phyloP scores from a whole-genome alignment of 2,888 invertebrate species.

The Tethea ocularis region DNA sequence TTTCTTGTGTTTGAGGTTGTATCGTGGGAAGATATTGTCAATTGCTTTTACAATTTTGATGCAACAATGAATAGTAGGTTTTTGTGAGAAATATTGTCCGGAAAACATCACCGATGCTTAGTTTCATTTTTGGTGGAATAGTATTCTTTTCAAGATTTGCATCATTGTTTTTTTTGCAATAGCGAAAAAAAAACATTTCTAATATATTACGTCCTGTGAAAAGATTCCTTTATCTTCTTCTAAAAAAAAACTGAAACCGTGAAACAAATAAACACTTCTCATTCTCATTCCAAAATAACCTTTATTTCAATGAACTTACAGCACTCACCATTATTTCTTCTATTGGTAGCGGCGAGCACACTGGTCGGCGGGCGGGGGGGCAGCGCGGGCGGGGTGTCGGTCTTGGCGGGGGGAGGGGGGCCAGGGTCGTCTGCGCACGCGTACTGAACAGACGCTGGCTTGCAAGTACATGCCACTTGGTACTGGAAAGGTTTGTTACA shows the following conservation, averaged over 20 bases:
- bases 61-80: background rate
- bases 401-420: constrained; percentile 73
- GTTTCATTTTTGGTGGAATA: background rate
- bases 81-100: background rate
- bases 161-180: background rate
- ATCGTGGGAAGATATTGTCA: constrained; percentile 29
- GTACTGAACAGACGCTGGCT: constrained; percentile 73
- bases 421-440: constrained; percentile 76
- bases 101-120: background rate
- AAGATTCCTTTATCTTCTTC: too few relatives aligned
- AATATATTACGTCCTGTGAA: too few relatives aligned
- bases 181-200: background rate
- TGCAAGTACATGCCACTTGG: constrained; percentile 80
- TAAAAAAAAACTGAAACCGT: too few relatives aligned
- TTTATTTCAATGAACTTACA: background rate
- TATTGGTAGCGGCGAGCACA: constrained; percentile 61
- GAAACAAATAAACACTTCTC: background rate
- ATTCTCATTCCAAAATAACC: background rate
- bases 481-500: constrained; percentile 56
- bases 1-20: constrained; percentile 13
- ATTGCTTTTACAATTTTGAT: constrained; percentile 14
- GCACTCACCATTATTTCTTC: constrained; percentile 68
- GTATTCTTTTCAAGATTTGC: background rate
- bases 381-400: constrained; percentile 78
- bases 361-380: constrained; percentile 79